phyloP scores from a whole-genome alignment of 2,888 invertebrate species.

The Drosophila anomelani region DNA sequence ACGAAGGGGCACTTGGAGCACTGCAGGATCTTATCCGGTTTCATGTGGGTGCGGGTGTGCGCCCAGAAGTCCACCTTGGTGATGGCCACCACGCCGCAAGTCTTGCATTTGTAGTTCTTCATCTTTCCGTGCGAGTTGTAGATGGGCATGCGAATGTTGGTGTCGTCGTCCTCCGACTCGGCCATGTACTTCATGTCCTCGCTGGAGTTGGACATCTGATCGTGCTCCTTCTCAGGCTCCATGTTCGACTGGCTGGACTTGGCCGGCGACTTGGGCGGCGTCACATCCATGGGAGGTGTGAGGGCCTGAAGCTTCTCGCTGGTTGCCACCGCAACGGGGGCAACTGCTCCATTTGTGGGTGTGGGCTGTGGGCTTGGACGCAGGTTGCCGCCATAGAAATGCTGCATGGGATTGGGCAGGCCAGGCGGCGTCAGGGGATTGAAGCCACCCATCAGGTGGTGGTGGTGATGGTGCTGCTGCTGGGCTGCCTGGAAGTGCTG shows the following conservation, averaged over 20 bases:
- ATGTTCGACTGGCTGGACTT: constrained; percentile 62
- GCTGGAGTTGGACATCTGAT: constrained; percentile 83
- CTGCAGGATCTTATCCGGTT: constrained; percentile 94
- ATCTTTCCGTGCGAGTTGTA: constrained; percentile 89
- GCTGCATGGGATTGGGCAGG: constrained; percentile 83
- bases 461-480: constrained; percentile 74
- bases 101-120: constrained; percentile 96
- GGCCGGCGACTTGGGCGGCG: constrained; percentile 84
- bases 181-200: constrained; percentile 81
- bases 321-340: constrained; percentile 24
- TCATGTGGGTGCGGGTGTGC: constrained; percentile 95
- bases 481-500: constrained; percentile 71
- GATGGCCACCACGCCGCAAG: constrained; percentile 93
- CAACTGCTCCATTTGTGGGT: constrained; percentile 41
- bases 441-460: constrained; percentile 86
- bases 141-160: constrained; percentile 85
- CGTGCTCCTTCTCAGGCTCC: constrained; percentile 80
- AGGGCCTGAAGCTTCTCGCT: constrained; percentile 76
- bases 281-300: constrained; percentile 84
- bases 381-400: constrained; percentile 70
- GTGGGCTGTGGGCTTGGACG: constrained; percentile 74
- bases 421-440: constrained; percentile 88
- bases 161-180: constrained; percentile 83
- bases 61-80: constrained; percentile 97
- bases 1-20: constrained; percentile 98